Base-by-base conservation (phyloP, 2,888 invertebrate genomes). In the Eupsilia transversa region DNA sequence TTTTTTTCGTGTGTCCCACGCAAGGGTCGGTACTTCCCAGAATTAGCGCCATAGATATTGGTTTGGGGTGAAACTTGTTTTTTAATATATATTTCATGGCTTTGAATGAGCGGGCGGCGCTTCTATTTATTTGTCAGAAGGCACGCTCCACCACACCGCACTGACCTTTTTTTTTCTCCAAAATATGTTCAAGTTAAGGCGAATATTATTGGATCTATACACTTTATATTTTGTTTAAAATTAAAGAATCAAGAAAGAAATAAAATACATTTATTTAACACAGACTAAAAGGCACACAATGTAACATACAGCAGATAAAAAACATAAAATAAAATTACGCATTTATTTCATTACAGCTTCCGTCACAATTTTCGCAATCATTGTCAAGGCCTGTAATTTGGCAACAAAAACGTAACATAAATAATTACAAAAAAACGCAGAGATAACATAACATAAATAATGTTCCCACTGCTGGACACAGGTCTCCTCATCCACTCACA, bases 21-120 rank as follows among this genome's bases (percentile, higher is more conserved):
- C 67, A 83, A 79, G 87, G 90, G 88, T 87, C 86, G 83, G 69
- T 74, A 80, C 83, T 93, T 93, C 92, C 87, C 70, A 91, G 93
- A 92, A 93, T 74, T 80, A 80, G 49, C 79, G 76, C 78, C 78
- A 83, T 83, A 77, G 77, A 83, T 86, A 82, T 74, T 65, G 52
- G 60, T 79, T 80, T 64, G 77, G 86, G 83, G 59, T 84, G 80
- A 70, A 70, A 67, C 46, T 79, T 86, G 86, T 86, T 54, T 86
- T 86, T 80, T 80, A 43, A 64, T 80, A 72, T n/a, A 83, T 88
- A 88, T 85, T 86, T 84, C 75, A 86, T 82, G 78, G 46, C 61
- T 79, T 74, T 90, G 85, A 89, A 89, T 89, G 89, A 86, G 84
- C 71, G 59, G 82, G 82, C 85, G 87, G 83, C 82, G 77, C 77